phyloP scores from a whole-genome alignment of 2,888 invertebrate species.

The Lasioglossum pauxillum region DNA sequence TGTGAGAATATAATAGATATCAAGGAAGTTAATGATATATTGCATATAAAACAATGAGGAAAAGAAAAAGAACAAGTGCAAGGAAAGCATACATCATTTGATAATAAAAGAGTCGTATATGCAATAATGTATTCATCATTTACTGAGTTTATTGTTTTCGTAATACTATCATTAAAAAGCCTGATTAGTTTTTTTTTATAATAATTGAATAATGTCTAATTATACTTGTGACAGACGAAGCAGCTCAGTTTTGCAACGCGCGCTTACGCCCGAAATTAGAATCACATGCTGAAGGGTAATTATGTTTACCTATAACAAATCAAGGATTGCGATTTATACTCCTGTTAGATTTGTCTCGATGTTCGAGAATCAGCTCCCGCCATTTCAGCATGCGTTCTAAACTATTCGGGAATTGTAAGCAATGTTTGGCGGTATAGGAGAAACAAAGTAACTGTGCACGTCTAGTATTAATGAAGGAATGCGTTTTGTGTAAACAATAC shows the following conservation, averaged over 20 bases:
- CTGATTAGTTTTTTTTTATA: constrained; percentile 77
- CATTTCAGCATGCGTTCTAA: constrained; percentile 73
- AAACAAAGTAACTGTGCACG: constrained; percentile 76
- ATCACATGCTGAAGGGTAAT: constrained; percentile 59
- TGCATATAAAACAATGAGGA: constrained; percentile 71
- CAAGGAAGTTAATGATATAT: constrained; percentile 73
- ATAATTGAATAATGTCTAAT: constrained; percentile 73
- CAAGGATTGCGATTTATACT: constrained; percentile 62
- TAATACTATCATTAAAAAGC: constrained; percentile 74
- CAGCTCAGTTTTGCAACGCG: constrained; percentile 70
- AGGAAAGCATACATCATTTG: constrained; percentile 74
- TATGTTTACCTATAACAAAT: constrained; percentile 62
- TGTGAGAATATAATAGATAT: constrained; percentile 73
- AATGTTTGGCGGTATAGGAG: constrained; percentile 66
- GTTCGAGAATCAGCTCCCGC: constrained; percentile 57
- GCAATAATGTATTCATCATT: constrained; percentile 63
- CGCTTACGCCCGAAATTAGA: constrained; percentile 61
- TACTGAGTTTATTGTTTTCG: constrained; percentile 68
- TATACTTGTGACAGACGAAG: constrained; percentile 75
- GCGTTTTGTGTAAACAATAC: constrained; percentile 66
- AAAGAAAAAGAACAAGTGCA: constrained; percentile 40
- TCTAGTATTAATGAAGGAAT: constrained; percentile 78
- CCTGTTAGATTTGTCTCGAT: constrained; percentile 61
- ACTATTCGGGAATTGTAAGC: constrained; percentile 73
- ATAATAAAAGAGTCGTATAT: constrained; percentile 66